Evolutionary conservation across 1,140 invertebrate species (phyloP).

Genomic region (Drosophila athabasca): DNA sequence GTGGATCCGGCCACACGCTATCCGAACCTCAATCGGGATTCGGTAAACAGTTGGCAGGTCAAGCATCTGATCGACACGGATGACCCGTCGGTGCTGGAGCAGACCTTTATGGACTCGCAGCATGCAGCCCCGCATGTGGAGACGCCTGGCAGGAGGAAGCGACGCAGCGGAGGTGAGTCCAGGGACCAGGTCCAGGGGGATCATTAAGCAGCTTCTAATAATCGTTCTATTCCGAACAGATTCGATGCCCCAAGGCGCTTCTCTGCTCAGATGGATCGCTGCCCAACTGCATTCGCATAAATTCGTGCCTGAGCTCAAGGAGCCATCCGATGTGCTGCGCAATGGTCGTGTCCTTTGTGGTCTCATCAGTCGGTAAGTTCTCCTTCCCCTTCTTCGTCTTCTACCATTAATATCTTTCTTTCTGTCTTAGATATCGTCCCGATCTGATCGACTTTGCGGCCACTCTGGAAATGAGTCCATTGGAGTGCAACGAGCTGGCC

Average conservation of each 20-base stretch:
- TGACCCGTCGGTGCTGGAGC: slow-evolving; percentile 86
- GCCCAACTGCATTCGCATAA: slow-evolving; percentile 68
- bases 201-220: neutral
- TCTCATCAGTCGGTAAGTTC: slow-evolving; percentile 74
- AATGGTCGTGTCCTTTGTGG: slow-evolving; percentile 79
- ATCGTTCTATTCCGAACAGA: slow-evolving; percentile 30
- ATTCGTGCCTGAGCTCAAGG: slow-evolving; percentile 69
- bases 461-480: slow-evolving; percentile 87
- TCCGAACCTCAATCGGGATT: slow-evolving; percentile 86
- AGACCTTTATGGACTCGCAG: slow-evolving; percentile 84
- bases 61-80: slow-evolving; percentile 87
- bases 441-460: slow-evolving; percentile 91
- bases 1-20: slow-evolving; percentile 94
- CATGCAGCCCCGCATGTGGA: slow-evolving; percentile 52
- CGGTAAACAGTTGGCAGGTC: slow-evolving; percentile 86
- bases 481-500: slow-evolving; percentile 91
- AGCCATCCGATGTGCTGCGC: slow-evolving; percentile 80
- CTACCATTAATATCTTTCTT: neutral
- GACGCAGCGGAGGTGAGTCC: slow-evolving; percentile 75
- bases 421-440: slow-evolving; percentile 91
- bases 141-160: slow-evolving; percentile 71
- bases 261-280: slow-evolving; percentile 75
- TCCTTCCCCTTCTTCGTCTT: too few species aligned
- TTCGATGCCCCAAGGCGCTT: slow-evolving; percentile 62
- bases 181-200: too few species aligned